phyloP scores from a whole-genome alignment of 37 sponge, comb jelly and placozoan genomes.

The Ianthella basta region DNA sequence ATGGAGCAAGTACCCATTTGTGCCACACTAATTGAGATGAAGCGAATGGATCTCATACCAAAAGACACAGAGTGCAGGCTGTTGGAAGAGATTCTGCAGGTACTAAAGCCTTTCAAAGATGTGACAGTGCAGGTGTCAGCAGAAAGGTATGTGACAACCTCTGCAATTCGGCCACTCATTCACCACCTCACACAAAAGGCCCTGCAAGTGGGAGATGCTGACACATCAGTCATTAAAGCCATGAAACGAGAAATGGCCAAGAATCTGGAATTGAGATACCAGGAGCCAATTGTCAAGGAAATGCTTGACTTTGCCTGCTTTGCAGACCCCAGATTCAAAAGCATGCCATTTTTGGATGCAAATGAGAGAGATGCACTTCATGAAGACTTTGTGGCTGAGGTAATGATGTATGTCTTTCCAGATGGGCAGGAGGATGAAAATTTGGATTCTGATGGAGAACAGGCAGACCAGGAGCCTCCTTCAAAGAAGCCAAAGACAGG shows the following conservation, averaged over 20 bases:
- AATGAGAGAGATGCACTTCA: not conserved
- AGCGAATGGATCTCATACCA: constrained; percentile 42
- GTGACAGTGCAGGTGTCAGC: constrained; percentile 34
- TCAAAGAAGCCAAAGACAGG: not conserved
- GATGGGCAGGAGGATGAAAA: not conserved
- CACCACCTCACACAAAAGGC: constrained; percentile 6
- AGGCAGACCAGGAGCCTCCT: not conserved
- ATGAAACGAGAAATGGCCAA: constrained; percentile 18
- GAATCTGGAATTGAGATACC: constrained; percentile 7
- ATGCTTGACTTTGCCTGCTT: constrained; percentile 7
- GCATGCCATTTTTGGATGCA: constrained; percentile 4
- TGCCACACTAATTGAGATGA: constrained; percentile 39
- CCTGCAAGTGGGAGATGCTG: not conserved
- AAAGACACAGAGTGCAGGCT: constrained; percentile 24
- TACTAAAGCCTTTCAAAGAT: constrained; percentile 37
- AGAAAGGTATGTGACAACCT: constrained; percentile 49
- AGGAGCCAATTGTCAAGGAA: not conserved
- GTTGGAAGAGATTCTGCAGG: constrained; percentile 13
- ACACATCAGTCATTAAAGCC: not conserved
- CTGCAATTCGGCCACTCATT: constrained; percentile 34
- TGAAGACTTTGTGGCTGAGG: not conserved
- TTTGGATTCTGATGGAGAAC: not conserved
- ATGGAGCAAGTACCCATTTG: constrained; percentile 37
- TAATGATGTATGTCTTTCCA: not conserved
- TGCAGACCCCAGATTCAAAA: constrained; percentile 32